Evolutionary conservation across 2,797 vertebrate genomes (phyloP).

Genomic region (Meriones psammophilus): DNA sequence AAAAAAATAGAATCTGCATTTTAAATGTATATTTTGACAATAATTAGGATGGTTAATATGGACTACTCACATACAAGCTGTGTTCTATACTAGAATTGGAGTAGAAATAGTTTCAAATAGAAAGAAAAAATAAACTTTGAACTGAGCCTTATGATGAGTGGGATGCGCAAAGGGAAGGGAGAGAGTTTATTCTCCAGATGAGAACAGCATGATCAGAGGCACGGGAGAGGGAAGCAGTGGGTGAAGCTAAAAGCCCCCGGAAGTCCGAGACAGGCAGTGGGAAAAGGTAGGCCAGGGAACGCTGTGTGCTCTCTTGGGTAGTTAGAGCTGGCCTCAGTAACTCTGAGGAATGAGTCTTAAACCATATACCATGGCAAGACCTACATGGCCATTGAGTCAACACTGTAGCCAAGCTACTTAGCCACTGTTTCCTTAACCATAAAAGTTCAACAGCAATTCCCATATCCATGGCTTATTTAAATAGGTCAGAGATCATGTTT

Average conservation of each 20-base stretch:
- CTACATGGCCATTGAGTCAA: neutral
- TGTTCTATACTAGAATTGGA: neutral
- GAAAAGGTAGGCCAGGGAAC: neutral
- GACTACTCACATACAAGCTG: neutral
- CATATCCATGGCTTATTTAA: neutral
- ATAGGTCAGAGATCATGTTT: neutral
- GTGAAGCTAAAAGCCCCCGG: neutral
- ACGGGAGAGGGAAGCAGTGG: neutral
- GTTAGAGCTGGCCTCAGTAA: neutral
- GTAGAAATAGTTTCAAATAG: conserved; percentile 5
- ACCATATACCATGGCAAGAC: neutral
- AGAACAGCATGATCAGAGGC: neutral
- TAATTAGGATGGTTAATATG: neutral
- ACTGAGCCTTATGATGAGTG: neutral
- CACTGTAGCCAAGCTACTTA: no score
- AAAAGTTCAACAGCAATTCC: neutral
- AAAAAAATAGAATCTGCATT: neutral
- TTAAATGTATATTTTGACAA: neutral
- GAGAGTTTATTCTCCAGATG: neutral
- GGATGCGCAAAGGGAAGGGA: neutral
- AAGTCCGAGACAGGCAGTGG: neutral
- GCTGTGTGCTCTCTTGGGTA: accelerated
- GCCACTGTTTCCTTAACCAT: neutral
- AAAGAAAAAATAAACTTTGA: neutral
- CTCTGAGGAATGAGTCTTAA: neutral